Conservation (phyloP, 2,113 vertebrate genomes). For the Sylvia atricapilla region DNA sequence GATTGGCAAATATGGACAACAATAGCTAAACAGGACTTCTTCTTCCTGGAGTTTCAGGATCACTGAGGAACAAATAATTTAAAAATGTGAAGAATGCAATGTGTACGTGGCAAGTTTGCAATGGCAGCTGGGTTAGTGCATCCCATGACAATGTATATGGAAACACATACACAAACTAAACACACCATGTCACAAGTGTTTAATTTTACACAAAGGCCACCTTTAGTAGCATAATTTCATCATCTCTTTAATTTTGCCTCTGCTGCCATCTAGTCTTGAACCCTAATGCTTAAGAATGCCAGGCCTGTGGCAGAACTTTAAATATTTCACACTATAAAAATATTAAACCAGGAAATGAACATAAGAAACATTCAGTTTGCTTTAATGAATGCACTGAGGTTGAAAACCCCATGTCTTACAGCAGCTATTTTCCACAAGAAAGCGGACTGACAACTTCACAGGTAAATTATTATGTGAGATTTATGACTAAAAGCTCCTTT, state of each 20-base stretch:
- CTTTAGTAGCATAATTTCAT: not conserved
- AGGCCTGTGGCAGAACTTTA: not conserved
- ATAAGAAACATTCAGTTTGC: not conserved
- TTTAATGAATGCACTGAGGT: not conserved
- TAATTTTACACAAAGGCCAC: not conserved
- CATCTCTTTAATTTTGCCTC: constrained; percentile 48
- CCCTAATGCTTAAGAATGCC: not conserved
- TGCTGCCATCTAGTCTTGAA: constrained; percentile 71
- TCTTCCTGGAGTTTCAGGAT: not conserved
- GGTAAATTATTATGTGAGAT: not conserved
- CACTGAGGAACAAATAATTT: not conserved
- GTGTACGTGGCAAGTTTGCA: not conserved
- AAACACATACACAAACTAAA: not conserved
- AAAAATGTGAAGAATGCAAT: not conserved
- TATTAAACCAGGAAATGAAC: not conserved
- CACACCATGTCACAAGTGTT: not conserved
- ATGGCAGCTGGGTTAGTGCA: not conserved
- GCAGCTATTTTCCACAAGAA: not conserved
- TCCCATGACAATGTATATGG: not conserved
- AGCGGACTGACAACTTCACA: not conserved
- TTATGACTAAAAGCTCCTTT: not conserved
- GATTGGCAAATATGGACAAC: not conserved
- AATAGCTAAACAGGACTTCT: not conserved
- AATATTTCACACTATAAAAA: not conserved
- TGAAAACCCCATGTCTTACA: not conserved